Evolutionary conservation across 2,888 invertebrate genomes (phyloP).

Genomic region (Amiota minor): DNA sequence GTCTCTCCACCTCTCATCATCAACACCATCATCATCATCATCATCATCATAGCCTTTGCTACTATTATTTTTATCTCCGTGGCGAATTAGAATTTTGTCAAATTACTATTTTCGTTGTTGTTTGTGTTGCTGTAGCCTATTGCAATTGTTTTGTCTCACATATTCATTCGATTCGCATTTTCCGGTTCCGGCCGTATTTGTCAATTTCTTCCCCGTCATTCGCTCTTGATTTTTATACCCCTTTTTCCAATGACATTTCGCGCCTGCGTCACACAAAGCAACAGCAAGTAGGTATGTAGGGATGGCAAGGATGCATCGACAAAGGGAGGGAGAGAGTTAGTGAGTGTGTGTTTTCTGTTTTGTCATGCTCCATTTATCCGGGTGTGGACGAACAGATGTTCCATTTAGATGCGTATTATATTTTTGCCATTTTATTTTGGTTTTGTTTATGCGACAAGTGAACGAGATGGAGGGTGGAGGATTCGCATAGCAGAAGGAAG

Average conservation of each 20-base stretch:
- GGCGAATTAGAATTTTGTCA: slow-evolving; percentile 73
- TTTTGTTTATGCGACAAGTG: slow-evolving; percentile 31
- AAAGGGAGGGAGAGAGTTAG: neutral
- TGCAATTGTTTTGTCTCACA: slow-evolving; percentile 57
- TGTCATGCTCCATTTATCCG: slow-evolving; percentile 74
- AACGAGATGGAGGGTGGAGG: neutral
- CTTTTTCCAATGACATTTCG: slow-evolving; percentile 48
- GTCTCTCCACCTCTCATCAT: neutral
- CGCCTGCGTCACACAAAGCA: slow-evolving; percentile 54
- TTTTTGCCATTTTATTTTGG: slow-evolving; percentile 67
- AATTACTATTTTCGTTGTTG: slow-evolving; percentile 67
- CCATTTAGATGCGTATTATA: slow-evolving; percentile 72
- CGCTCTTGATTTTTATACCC: slow-evolving; percentile 42
- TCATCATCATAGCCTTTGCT: slow-evolving; percentile 22
- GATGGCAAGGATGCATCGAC: neutral
- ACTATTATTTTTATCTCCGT: slow-evolving; percentile 68
- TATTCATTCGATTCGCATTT: slow-evolving; percentile 62
- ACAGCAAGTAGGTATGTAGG: neutral
- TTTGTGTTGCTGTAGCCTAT: slow-evolving; percentile 52
- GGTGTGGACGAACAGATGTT: slow-evolving; percentile 74
- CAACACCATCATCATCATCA: neutral
- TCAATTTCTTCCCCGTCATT: slow-evolving; percentile 36
- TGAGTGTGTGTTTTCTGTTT: slow-evolving; percentile 68
- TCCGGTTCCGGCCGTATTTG: slow-evolving; percentile 35
- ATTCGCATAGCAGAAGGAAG: neutral